Percentiles rank a stretch among this genome's conserved stretches.
phyloP scores from a whole-genome alignment of 2,888 invertebrate species.

The Drosophila putrida region DNA sequence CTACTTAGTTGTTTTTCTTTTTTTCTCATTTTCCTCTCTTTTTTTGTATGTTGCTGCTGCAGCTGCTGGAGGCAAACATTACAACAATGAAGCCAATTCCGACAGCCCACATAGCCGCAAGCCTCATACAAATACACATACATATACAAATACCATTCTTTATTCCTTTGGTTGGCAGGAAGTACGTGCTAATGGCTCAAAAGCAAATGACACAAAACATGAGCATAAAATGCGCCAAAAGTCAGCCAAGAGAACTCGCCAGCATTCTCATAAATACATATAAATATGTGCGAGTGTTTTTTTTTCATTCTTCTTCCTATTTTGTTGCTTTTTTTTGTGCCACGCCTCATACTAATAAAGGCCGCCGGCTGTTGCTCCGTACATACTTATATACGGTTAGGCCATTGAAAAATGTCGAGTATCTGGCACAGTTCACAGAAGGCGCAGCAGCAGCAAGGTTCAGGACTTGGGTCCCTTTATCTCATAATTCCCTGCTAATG shows the following conservation, averaged over 20 bases:
- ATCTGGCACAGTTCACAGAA: conserved; percentile 58
- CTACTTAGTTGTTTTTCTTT: conserved; percentile 68
- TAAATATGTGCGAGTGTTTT: conserved; percentile 27
- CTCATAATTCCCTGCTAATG: conserved; percentile 76
- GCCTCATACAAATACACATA: conserved; percentile 44
- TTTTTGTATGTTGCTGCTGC: conserved; percentile 24
- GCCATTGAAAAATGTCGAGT: conserved; percentile 75
- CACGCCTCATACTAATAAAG: conserved; percentile 68
- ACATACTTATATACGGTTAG: conserved; percentile 27
- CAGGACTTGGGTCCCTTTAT: conserved; percentile 54
- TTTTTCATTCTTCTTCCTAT: conserved; percentile 14
- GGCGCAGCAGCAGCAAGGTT: conserved; percentile 43
- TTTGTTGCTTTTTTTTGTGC: conserved; percentile 21
- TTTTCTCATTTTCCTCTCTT: conserved; percentile 15
- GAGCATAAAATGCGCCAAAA: conserved; percentile 66
- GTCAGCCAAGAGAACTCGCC: conserved; percentile 59
- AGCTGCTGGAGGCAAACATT: conserved; percentile 56
- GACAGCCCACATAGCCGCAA: conserved; percentile 47
- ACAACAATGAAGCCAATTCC: conserved; percentile 79
- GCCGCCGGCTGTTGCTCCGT: conserved; percentile 62
- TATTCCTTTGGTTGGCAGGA: conserved; percentile 56
- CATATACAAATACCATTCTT: conserved; percentile 15
- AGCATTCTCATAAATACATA: conserved; percentile 63
- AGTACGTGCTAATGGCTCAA: conserved; percentile 80
- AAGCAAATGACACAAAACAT: conserved; percentile 72